These are phyloP conservation scores for Sitophilus oryzae DNA, from an alignment of 1,140 invertebrate species.

Conservation along the genomic window DNA sequence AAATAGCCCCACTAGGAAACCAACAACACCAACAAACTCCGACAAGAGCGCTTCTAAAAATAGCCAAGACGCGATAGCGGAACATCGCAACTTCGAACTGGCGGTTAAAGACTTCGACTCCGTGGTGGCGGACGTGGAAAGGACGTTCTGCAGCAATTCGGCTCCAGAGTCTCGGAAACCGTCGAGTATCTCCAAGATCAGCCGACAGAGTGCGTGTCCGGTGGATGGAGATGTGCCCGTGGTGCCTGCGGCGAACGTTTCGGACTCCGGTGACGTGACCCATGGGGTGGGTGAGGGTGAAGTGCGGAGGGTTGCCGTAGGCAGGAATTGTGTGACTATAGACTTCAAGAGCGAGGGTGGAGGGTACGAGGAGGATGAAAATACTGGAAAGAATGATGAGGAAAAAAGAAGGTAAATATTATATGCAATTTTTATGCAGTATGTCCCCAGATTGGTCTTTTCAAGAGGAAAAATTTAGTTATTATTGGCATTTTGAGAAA, in stretches of 20 bases:
- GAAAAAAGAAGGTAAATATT: not conserved
- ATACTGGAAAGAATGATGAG: not conserved
- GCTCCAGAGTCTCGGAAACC: not conserved
- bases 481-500: too few relatives aligned
- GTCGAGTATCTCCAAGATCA: not conserved
- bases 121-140: slow-evolving; percentile 35
- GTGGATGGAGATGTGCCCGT: not conserved
- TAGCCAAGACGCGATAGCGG: slow-evolving; percentile 2
- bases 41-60: slow-evolving; percentile 5
- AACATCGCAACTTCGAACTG: slow-evolving; percentile 33
- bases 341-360: not conserved
- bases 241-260: not conserved
- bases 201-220: not conserved
- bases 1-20: slow-evolving; percentile 2
- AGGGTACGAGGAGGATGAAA: not conserved
- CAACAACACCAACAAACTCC: not conserved
- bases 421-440: not conserved
- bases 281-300: not conserved
- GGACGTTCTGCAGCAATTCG: not conserved
- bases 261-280: not conserved
- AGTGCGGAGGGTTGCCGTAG: not conserved
- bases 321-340: not conserved
- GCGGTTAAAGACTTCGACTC: slow-evolving; percentile 39
- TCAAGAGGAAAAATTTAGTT: too few relatives aligned
- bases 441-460: too few relatives aligned